Evolutionary conservation across 2,888 invertebrate genomes (phyloP), one percentile per base, ranked within the genome.

Genomic region (Oscheius sp.): DNA sequence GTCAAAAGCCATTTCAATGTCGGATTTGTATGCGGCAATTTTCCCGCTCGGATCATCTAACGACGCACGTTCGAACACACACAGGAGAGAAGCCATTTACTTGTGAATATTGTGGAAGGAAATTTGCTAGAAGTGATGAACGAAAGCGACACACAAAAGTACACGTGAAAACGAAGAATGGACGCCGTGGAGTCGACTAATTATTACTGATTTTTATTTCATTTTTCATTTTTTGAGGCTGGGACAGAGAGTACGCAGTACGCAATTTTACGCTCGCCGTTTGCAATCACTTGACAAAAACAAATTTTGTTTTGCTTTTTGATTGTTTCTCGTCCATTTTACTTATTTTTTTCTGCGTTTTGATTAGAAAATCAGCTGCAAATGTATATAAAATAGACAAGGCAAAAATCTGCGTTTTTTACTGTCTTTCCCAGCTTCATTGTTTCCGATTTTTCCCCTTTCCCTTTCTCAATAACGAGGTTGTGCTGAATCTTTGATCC

Each of bases 61-160:
- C 99, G 88, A 99, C 99, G 79, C 99, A 99, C 91, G 95, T 98
- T 76, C 92, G 98, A 46, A 92, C 89, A 93, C 98, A 88, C 94
- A 84, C 86, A 92, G 91, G 91, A 18, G 99, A 99, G 52, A 79
- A 80, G 89, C 99, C 99, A 27, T 99, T 99, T 91, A 94, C 95
- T 71, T 99, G 99, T 90, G 98, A 98, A 89, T 93, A 95, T 74
- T 99, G 99, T 91, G 97, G 96, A 0, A 92, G 99, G 23, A 97
- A 97, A 90, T 99, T 99, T 90, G 99, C 99, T 71, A 92, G 83
- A 77, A 96, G 95, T 83, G 99, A 99, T 90, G 99, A 99, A 91
- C 96, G 98, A 92, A 99, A 99, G 90, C 92, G 99, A 78, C 99
- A 99, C 91, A 96, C 96, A 75, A 99, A 99, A 91, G 98, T 99